Conservation (phyloP, 2,888 invertebrate genomes). For the Brachyptera risi region DNA sequence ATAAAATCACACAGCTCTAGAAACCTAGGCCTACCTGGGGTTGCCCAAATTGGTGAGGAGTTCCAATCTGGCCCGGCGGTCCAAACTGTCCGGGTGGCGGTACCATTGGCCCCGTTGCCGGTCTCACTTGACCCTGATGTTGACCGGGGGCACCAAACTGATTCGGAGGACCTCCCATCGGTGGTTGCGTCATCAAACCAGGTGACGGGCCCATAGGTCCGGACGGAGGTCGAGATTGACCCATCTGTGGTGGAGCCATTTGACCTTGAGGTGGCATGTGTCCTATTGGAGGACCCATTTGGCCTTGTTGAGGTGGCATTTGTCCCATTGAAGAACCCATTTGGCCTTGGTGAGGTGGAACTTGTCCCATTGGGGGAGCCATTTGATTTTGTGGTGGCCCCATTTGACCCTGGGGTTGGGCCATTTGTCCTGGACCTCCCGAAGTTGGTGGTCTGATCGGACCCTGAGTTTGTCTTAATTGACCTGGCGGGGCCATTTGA, state of each 20-base stretch:
- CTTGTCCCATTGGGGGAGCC: conserved; percentile 27
- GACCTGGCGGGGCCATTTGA: conserved; percentile 6
- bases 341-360: conserved; percentile 16
- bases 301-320: conserved; percentile 36
- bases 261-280: conserved; percentile 40
- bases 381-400: conserved; percentile 30
- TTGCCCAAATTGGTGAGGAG: too few species aligned
- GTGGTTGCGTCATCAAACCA: too few species aligned
- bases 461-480: conserved; percentile 6
- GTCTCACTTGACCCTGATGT: not conserved
- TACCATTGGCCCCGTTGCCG: not conserved
- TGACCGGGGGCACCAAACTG: not conserved
- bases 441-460: conserved; percentile 26
- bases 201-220: not conserved
- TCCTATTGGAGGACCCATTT: conserved; percentile 36
- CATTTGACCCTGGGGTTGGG: conserved; percentile 20
- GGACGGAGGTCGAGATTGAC: too few species aligned
- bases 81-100: not conserved
- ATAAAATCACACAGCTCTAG: too few species aligned
- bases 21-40: too few species aligned
- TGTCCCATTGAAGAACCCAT: conserved; percentile 24
- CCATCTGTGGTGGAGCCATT: conserved; percentile 36
- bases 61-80: not conserved
- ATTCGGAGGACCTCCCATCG: not conserved
- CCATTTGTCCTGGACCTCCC: conserved; percentile 15